phyloP scores from a whole-genome alignment of 2,888 invertebrate species.

The Punctoribates punctum region DNA sequence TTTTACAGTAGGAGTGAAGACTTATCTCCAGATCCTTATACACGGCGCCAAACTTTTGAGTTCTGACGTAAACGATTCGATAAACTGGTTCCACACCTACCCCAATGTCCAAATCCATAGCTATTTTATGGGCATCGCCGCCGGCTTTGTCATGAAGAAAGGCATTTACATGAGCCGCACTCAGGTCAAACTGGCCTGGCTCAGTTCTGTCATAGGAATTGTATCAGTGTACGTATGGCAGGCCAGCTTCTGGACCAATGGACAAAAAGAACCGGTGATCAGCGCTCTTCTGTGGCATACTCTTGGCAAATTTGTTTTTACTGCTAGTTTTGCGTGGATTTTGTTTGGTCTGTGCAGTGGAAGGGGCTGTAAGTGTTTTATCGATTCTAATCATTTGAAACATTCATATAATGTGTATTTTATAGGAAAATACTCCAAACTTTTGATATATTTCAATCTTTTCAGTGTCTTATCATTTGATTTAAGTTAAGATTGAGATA shows the following conservation, averaged over 20 bases:
- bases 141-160: slow-evolving; percentile 15
- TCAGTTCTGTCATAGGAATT: neutral
- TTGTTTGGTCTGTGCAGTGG: neutral
- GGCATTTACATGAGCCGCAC: neutral
- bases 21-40: slow-evolving; percentile 17
- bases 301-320: neutral
- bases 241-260: neutral
- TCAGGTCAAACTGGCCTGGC: neutral
- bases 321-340: neutral
- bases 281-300: slow-evolving; percentile 18
- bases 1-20: slow-evolving; percentile 2
- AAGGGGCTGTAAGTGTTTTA: slow-evolving; percentile 9
- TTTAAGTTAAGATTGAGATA: too few species aligned
- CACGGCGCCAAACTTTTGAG: slow-evolving; percentile 18
- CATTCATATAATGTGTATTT: neutral
- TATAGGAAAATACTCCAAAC: neutral
- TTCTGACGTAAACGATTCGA: neutral
- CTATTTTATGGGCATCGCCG: slow-evolving; percentile 15
- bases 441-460: too few species aligned
- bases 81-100: slow-evolving; percentile 19
- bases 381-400: neutral
- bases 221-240: slow-evolving; percentile 6
- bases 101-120: slow-evolving; percentile 2
- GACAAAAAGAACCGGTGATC: neutral
- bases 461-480: too few species aligned